Base-by-base conservation (phyloP, 1,140 invertebrate species). In the Drosophila sproati region DNA sequence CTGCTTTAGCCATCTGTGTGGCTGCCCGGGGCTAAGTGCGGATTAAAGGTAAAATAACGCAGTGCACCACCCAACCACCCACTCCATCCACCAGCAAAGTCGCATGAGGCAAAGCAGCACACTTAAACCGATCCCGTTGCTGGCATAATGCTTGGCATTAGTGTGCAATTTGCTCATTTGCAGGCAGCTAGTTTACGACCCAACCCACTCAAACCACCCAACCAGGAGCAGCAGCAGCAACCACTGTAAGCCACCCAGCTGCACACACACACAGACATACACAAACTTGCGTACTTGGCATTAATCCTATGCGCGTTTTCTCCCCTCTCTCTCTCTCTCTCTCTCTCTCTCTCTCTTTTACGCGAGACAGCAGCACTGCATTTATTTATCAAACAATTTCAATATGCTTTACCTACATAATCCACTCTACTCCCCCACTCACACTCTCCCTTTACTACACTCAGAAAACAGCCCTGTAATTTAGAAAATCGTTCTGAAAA, bases 331-430 rank as follows among this genome's bases (percentile, higher is more conserved):
- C 39, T 43, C n/a, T 0, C 4, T 39, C 20, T 39, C 48, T n/a
- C n/a, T n/a, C 41, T 51, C 8, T 39, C 37, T 43, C 39, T 8
- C 52, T 41, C 29, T 8, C 7, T 43, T 48, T 48, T 56, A 60
- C 12, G 62, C 56, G 39, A 34, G 41, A 20, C 20, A 20, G 47
- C 60, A 61, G 79, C 73, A 60, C 70, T 79, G 71, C 88, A 91
- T 91, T 91, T 91, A 85, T 87, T 87, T 85, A 78, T 79, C 82
- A 83, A 91, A 88, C 78, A 91, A 91, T 91, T 91, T 80, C 88
- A 91, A 91, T 91, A 91, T 91, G 88, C 82, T 79, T 74, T 72
- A 68, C 64, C 54, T 80, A 50, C 56, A 71, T 90, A 77, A 78
- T 80, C 73, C 47, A 29, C 41, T 50, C 39, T 10, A 10, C 6